Percentiles rank a stretch among this genome's conserved stretches.
phyloP scores from a whole-genome alignment of 2,797 vertebrate species.

The Psittacula derbiana region DNA sequence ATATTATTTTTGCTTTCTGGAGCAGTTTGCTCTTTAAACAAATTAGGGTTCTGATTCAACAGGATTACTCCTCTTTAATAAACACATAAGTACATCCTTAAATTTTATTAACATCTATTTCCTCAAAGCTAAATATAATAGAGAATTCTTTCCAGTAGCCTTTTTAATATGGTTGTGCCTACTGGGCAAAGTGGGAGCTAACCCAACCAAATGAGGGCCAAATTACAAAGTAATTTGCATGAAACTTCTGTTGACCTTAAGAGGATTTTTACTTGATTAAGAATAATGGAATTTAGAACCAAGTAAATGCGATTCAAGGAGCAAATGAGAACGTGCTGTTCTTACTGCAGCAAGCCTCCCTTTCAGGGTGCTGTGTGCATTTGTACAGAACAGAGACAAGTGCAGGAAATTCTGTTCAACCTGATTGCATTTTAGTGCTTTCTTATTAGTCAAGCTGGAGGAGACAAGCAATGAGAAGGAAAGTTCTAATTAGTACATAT shows the following conservation, averaged over 20 bases:
- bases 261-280: slow-evolving; percentile 24
- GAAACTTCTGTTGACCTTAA: slow-evolving; percentile 39
- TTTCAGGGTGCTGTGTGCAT: accelerated
- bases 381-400: not conserved
- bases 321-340: not conserved
- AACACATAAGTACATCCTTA: slow-evolving; percentile 35
- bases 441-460: slow-evolving; percentile 49
- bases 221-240: slow-evolving; percentile 55
- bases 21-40: slow-evolving; percentile 22
- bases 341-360: not conserved
- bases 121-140: slow-evolving; percentile 50
- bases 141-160: slow-evolving; percentile 9
- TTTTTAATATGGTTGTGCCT: slow-evolving; percentile 31
- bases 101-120: slow-evolving; percentile 48
- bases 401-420: not conserved
- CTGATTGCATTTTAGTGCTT: slow-evolving; percentile 20
- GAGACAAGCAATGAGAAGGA: slow-evolving; percentile 59
- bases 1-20: slow-evolving; percentile 28
- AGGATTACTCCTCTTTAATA: slow-evolving; percentile 25
- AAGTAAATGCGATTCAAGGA: not conserved
- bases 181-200: slow-evolving; percentile 31
- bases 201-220: slow-evolving; percentile 8
- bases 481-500: slow-evolving; percentile 58
- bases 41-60: slow-evolving; percentile 10
- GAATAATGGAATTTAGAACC: slow-evolving; percentile 14